These are phyloP conservation scores for Tineola bisselliella DNA, from an alignment of 2,888 invertebrate species.

Conservation along the genomic window DNA sequence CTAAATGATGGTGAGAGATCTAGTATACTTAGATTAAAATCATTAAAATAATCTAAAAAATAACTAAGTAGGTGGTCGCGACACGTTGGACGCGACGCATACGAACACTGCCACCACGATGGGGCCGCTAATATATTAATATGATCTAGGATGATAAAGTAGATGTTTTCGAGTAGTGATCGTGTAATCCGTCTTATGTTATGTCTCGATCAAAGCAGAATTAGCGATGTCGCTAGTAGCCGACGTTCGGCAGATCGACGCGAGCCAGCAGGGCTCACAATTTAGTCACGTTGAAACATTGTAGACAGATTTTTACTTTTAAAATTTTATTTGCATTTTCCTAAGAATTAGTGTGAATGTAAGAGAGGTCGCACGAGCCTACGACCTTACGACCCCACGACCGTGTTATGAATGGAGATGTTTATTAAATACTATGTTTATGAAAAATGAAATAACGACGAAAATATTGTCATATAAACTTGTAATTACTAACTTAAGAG, in stretches of 20 bases:
- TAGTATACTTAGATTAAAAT: slow-evolving; percentile 50
- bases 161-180: slow-evolving; percentile 66
- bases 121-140: slow-evolving; percentile 55
- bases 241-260: neutral
- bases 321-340: slow-evolving; percentile 64
- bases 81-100: slow-evolving; percentile 20
- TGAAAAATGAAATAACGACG: slow-evolving; percentile 64
- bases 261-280: slow-evolving; percentile 29
- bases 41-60: slow-evolving; percentile 36
- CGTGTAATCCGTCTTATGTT: slow-evolving; percentile 64
- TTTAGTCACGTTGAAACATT: slow-evolving; percentile 61
- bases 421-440: slow-evolving; percentile 67
- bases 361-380: slow-evolving; percentile 63
- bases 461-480: slow-evolving; percentile 67
- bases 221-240: slow-evolving; percentile 24
- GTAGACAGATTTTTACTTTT: slow-evolving; percentile 64
- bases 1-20: slow-evolving; percentile 61
- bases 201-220: slow-evolving; percentile 34
- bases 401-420: slow-evolving; percentile 66
- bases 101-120: slow-evolving; percentile 38
- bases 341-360: slow-evolving; percentile 66
- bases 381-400: slow-evolving; percentile 64
- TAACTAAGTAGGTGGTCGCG: slow-evolving; percentile 20
- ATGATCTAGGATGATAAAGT: slow-evolving; percentile 66
- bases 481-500: slow-evolving; percentile 67